phyloP scores from a whole-genome alignment of 2,888 invertebrate species.

The Steromphala cineraria region DNA sequence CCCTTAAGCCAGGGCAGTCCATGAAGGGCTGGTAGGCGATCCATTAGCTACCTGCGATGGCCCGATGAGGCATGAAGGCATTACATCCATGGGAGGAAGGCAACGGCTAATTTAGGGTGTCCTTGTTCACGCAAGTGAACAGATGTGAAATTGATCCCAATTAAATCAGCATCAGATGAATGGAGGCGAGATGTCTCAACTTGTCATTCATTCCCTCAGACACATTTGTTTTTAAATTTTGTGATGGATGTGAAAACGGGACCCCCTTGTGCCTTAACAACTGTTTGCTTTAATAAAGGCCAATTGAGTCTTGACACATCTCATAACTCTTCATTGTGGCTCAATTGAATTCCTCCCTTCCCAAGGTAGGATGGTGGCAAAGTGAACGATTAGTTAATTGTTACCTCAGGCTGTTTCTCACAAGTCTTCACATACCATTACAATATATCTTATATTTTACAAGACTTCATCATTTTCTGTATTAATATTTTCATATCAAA shows the following conservation, averaged over 20 bases:
- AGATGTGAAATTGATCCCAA: conserved; percentile 17
- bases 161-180: conserved; percentile 4
- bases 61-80: not conserved
- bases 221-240: conserved; percentile 6
- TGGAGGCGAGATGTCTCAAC: not conserved
- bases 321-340: not conserved
- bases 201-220: conserved; percentile 3
- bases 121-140: not conserved
- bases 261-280: not conserved
- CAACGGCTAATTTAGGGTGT: not conserved
- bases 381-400: too few relatives aligned
- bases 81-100: not conserved
- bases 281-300: conserved; percentile 6
- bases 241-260: conserved; percentile 15
- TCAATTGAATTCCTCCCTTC: not conserved
- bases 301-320: not conserved
- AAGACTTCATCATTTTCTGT: too few relatives aligned
- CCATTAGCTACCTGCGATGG: not conserved
- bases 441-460: too few relatives aligned
- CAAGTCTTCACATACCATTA: too few relatives aligned
- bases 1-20: not conserved
- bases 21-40: not conserved
- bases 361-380: too few relatives aligned
- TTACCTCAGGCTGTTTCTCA: too few relatives aligned
- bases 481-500: too few relatives aligned